Base-by-base conservation (phyloP, 2,113 vertebrate genomes). In the Regulus satrapa region DNA sequence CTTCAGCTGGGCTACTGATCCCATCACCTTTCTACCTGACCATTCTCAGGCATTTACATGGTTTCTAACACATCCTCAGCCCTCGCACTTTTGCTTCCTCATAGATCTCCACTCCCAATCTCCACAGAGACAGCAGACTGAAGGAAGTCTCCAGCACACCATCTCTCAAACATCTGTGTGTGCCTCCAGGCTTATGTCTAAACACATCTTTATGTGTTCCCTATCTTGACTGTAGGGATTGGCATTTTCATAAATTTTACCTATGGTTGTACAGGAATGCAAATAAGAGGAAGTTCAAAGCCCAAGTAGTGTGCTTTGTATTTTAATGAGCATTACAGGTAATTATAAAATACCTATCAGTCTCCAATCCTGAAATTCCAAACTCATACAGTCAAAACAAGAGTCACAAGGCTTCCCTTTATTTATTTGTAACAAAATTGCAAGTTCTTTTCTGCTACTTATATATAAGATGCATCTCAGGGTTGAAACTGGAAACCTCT, bases 211-310 rank as follows among this genome's bases (percentile, higher is more conserved):
- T 85, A 13, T 62, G 23, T 29, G 20, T 34, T 95, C 48, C 26
- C 29, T 68, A 15, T 23, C 46, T 89, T 91, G 77, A 81, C 75
- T 91, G 28, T 5, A 58, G 93, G 86, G 43, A 58, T 48, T 78
- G 63, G 74, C n/a, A 78, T 25, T 55, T 21, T 84, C 88, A 49
- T 59, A 46, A 94, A 81, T 93, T 94, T 94, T 95, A 81, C 90
- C 64, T 92, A 73, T 88, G 61, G 88, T 82, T 89, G 56, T 95
- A 93, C 58, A 85, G 41, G 56, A 95, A 95, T 88, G 81, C 91
- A 96, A 96, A 96, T 38, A 89, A 92, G 80, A 91, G 29, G 31
- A 68, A 96, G 88, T 96, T 97, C 95, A 97, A 97, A 97, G 95
- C 51, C 59, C 51, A 77, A 46, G 41, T 18, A 62, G 58, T 20